These are phyloP conservation scores for Lepilemur septentrionalis DNA, from an alignment of 2,797 vertebrate genomes.

Conservation along the genomic window DNA sequence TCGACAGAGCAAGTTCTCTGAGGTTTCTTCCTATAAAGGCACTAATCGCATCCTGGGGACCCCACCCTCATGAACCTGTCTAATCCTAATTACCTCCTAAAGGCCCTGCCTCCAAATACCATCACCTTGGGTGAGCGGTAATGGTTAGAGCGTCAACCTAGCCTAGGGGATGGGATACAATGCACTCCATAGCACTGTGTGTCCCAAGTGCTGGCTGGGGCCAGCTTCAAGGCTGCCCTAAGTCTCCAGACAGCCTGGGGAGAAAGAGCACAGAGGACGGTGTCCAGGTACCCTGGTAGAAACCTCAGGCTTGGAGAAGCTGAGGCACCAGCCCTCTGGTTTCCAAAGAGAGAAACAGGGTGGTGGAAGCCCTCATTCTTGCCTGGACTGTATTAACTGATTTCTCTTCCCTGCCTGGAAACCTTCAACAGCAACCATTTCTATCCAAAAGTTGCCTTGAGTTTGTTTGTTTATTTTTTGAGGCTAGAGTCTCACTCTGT, in stretches of 20 bases:
- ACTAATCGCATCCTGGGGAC: not conserved
- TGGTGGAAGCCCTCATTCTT: not conserved
- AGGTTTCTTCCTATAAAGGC: not conserved
- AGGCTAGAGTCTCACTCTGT: too few relatives aligned
- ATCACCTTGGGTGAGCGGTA: not conserved
- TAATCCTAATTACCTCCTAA: not conserved
- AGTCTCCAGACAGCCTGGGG: not conserved
- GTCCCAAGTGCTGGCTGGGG: not conserved
- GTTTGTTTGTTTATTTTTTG: too few relatives aligned
- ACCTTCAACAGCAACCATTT: too few relatives aligned
- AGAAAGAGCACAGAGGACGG: too few relatives aligned
- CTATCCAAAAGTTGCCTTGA: not conserved
- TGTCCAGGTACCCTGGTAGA: not conserved
- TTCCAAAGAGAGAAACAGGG: not conserved
- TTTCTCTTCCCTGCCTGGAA: not conserved
- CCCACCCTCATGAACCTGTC: not conserved
- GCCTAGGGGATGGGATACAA: not conserved
- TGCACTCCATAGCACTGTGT: not conserved
- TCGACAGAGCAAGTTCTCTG: not conserved
- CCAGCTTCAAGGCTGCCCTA: not conserved
- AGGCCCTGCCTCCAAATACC: not conserved
- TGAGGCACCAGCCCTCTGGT: fast-evolving
- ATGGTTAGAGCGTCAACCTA: not conserved
- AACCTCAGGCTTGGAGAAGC: not conserved
- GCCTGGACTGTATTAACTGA: too few relatives aligned